Evolutionary conservation across 1,140 invertebrate species (phyloP), one percentile per base, ranked within the genome.

Genomic region (Venustaconcha ellipsiformis): DNA sequence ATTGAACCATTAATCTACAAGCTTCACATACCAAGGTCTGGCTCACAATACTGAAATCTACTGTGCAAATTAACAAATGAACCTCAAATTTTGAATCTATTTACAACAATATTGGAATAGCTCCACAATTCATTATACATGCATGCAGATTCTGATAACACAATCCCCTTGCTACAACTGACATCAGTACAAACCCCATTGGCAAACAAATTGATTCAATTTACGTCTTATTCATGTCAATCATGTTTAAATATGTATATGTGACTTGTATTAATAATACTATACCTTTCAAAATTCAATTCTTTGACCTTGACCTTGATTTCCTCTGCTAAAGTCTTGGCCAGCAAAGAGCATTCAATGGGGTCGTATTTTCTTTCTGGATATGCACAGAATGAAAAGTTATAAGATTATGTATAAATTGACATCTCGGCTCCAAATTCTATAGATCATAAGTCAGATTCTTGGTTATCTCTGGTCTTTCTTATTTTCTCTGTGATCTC

Each of bases 351-450:
- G 59, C 82, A 84, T 66, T 85, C 82, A 13, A 80, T 70, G 1
- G 82, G 79, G 66, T 84, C 80, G 74, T 86, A 86, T 18, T 81
- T 79, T 69, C 67, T 82, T 14, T 80, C 83, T 86, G 58, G 72
- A 73, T 68, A 15, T 67, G 13, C 56, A 69, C 56, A 20, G 23
- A 15, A 58, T 18, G 37, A 23, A 56, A 70, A 37, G 18, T 23
- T n/a, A 26, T 37, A 37, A 37, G 37, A 37, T 37, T 37, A 37
- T 37, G 37, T 8, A 37, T 37, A 37, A 37, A 6, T 0, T 37
- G 37, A 37, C 37, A 37, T 37, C 37, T 37, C 37, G 1, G 37
- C 37, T 37, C 37, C 2, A 37, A 37, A 37, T 37, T 37, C 37
- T 37, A 2, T 0, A 37, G 37, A 37, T 37, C 37, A 4, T 37